These are phyloP conservation scores for Drosophila truncata DNA, from an alignment of 1,140 invertebrate species.

Conservation along the genomic window DNA sequence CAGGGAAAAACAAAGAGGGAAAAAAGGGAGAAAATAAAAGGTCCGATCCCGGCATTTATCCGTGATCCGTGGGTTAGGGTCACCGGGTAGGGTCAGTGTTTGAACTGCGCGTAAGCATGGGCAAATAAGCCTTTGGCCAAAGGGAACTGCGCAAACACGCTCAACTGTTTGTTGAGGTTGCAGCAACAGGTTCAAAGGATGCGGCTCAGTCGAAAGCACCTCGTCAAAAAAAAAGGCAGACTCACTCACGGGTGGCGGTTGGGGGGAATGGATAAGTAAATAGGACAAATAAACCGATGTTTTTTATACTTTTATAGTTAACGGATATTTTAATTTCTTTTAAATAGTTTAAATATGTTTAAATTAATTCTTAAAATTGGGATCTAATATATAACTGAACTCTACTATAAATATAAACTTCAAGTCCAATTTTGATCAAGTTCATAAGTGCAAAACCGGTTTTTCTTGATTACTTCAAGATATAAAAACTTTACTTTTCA, in stretches of 20 bases:
- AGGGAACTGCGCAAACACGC: conserved; percentile 69
- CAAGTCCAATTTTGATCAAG: background rate
- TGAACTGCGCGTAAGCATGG: conserved; percentile 62
- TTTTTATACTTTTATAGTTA: background rate
- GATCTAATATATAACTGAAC: background rate
- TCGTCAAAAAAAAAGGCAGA: conserved; percentile 36
- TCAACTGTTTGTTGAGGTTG: conserved; percentile 76
- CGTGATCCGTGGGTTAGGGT: conserved; percentile 58
- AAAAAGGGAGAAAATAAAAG: conserved; percentile 53
- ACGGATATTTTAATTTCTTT: background rate
- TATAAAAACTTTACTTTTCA: background rate
- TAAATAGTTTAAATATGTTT: background rate
- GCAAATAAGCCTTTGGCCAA: conserved; percentile 79
- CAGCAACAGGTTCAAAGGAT: conserved; percentile 80
- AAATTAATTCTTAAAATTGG: background rate
- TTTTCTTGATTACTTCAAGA: background rate
- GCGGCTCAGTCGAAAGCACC: conserved; percentile 35
- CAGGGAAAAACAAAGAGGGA: conserved; percentile 51
- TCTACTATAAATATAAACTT: background rate
- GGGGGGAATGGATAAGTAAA: conserved; percentile 2
- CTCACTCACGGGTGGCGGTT: conserved; percentile 23
- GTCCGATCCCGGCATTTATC: conserved; percentile 68
- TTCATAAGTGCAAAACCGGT: background rate
- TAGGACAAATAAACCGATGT: background rate
- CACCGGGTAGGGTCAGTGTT: conserved; percentile 70